Conservation (phyloP, 2,113 vertebrate genomes). For the Ammospiza nelsoni region DNA sequence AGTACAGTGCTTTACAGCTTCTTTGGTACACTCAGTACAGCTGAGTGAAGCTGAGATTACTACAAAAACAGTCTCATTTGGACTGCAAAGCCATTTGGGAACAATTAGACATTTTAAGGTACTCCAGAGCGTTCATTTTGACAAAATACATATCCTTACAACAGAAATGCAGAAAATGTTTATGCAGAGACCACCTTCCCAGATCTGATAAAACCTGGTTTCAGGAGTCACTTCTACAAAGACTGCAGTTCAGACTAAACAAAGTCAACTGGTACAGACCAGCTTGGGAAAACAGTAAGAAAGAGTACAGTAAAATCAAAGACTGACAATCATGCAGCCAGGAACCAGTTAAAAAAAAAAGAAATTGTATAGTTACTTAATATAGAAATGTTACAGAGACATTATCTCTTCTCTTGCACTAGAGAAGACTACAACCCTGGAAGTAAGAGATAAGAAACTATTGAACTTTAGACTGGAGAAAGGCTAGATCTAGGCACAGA, state of each 20-base stretch:
- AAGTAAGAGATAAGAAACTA: neutral
- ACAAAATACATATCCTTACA: neutral
- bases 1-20: neutral
- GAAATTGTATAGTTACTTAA: neutral
- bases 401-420: neutral
- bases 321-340: neutral
- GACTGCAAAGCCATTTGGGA: neutral
- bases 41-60: neutral
- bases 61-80: neutral
- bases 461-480: neutral
- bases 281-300: neutral
- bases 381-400: neutral
- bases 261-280: neutral
- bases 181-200: neutral
- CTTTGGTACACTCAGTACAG: neutral
- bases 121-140: neutral
- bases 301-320: neutral
- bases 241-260: neutral
- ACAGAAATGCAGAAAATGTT: neutral
- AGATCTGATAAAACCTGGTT: neutral
- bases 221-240: neutral
- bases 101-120: neutral
- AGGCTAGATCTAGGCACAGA: neutral
- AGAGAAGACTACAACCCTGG: neutral
- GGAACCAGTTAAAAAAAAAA: neutral